A percentile compares a stretch with the other conserved stretches of the same genome.
Conservation (phyloP, 2,888 invertebrate species). For the Aphidoletes aphidimyza region DNA sequence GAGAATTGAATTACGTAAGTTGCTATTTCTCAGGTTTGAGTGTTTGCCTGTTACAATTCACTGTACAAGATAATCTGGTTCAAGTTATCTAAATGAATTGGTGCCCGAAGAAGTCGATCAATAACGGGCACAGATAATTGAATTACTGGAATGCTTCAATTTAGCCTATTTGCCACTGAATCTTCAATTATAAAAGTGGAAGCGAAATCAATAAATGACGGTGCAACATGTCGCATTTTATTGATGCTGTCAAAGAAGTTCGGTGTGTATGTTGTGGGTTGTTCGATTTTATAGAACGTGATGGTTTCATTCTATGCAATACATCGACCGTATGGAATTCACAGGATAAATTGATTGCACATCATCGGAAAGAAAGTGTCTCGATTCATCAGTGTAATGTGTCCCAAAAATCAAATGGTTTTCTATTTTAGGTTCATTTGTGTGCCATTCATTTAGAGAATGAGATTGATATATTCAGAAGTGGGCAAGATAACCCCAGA, state of each 20-base stretch:
- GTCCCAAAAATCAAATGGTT: neutral
- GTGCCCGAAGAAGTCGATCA: neutral
- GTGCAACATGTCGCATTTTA: neutral
- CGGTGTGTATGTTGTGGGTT: neutral
- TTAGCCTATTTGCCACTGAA: neutral
- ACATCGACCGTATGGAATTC: neutral
- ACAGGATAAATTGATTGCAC: constrained; percentile 6
- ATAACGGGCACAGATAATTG: neutral
- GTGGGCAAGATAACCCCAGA: neutral
- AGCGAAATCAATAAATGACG: neutral
- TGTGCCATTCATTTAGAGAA: neutral
- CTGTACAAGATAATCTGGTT: neutral
- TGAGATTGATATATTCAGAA: neutral
- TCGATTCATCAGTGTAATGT: neutral
- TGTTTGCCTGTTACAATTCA: neutral
- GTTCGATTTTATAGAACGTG: neutral
- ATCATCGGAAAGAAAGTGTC: constrained; percentile 9
- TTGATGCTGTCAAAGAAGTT: neutral
- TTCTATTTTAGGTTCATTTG: neutral
- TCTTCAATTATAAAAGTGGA: neutral
- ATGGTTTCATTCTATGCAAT: constrained; percentile 6
- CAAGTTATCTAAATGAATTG: neutral
- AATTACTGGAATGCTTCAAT: constrained; percentile 44
- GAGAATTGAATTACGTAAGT: neutral
- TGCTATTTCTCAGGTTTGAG: neutral